Percentiles rank a stretch among this genome's conserved stretches.
Evolutionary conservation across 2,888 invertebrate genomes (phyloP).

Genomic region (Trichopria drosophilae): DNA sequence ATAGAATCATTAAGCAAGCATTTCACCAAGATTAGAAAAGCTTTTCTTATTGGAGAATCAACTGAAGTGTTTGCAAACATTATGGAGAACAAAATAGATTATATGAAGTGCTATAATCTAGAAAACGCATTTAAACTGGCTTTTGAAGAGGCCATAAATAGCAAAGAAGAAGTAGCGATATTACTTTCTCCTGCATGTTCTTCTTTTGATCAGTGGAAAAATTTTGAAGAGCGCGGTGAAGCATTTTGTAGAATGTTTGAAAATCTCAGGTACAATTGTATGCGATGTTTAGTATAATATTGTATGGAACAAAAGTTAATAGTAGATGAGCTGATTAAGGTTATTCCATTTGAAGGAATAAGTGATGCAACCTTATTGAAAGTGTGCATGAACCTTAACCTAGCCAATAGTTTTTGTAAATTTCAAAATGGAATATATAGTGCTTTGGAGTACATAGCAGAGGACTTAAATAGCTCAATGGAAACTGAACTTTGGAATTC

Average conservation of each 20-base stretch:
- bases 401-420: slow-evolving; percentile 17
- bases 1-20: slow-evolving; percentile 13
- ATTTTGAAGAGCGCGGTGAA: slow-evolving; percentile 16
- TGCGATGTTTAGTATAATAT: slow-evolving; percentile 17
- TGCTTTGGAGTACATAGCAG: slow-evolving; percentile 19
- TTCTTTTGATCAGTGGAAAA: slow-evolving; percentile 14
- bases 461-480: slow-evolving; percentile 20
- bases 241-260: slow-evolving; percentile 11
- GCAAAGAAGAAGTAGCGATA: slow-evolving; percentile 11
- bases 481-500: slow-evolving; percentile 18
- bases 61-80: slow-evolving; percentile 15
- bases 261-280: slow-evolving; percentile 17
- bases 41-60: slow-evolving; percentile 19
- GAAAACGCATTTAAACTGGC: slow-evolving; percentile 5
- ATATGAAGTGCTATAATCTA: slow-evolving; percentile 9
- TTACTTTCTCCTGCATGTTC: slow-evolving; percentile 18
- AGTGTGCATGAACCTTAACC: slow-evolving; percentile 13
- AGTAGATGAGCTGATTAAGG: slow-evolving; percentile 18
- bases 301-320: slow-evolving; percentile 19
- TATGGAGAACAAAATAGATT: slow-evolving; percentile 19
- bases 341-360: slow-evolving; percentile 19
- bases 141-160: slow-evolving; percentile 13
- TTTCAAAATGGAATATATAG: slow-evolving; percentile 19
- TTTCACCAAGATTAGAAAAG: slow-evolving; percentile 12
- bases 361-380: slow-evolving; percentile 17